Base-by-base conservation (phyloP, 1,140 invertebrate genomes). In the Conus betulinus region DNA sequence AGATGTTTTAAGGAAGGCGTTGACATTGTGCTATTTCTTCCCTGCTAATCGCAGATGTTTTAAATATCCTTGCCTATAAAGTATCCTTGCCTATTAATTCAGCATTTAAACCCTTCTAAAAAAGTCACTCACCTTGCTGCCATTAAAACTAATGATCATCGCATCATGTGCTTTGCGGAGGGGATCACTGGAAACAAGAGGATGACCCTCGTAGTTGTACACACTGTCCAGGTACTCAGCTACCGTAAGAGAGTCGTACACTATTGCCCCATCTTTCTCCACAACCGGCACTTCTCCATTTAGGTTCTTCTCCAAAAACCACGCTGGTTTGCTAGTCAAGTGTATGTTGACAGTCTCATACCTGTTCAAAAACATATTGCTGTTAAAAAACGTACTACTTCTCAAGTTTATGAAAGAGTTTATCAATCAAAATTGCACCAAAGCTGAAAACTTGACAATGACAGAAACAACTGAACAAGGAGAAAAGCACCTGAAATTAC, bases 331-430 rank as follows among this genome's bases (percentile, higher is more conserved):
- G 11, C 97, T 95, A 25, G 96, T 96, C 85, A 98, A 95, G 95
- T 98, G 97, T 52, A 98, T 96, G 93, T 98, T 98, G 11, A 98
- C 97, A 27, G 97, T 96, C 94, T 99, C 97, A 93, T 98, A 97
- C 5, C 97, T 97, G 89, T 74, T 95, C 89, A 86, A 60, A 60
- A 60, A 60, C 8, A 60, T 60, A 15, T 60, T 60, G 4, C 39
- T 39, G 39, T 39, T 39, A 39, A 39, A 39, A 39, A 39, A 39
- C 39, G 39, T 39, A 39, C 3, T 39, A 39, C 39, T 39, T 39
- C 39, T 39, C 39, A 39, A 39, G 39, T 39, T 39, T 39, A 39
- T 39, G 39, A 39, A 39, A 39, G 39, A 39, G 39, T 39, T 39
- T 39, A 39, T 39, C 39, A 39, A 39, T 39, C 39, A 39, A 39